Conservation (phyloP, 1,140 invertebrate species). For the Papilio dardanus region DNA sequence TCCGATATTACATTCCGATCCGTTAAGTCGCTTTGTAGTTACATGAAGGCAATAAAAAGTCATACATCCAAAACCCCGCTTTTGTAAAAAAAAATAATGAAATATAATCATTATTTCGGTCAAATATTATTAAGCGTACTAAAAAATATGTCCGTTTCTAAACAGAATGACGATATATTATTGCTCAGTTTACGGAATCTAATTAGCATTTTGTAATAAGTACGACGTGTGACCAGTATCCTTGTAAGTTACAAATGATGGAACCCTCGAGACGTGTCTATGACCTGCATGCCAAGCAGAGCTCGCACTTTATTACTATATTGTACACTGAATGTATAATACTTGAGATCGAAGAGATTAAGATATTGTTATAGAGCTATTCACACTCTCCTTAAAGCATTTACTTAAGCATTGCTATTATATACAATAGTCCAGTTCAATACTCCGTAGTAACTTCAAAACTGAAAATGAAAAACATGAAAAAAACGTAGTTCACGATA, state of each 20-base stretch:
- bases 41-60: too few relatives aligned
- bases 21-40: too few relatives aligned
- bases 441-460: too few relatives aligned
- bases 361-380: too few relatives aligned
- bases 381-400: too few relatives aligned
- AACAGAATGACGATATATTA: background rate
- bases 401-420: too few relatives aligned
- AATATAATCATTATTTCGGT: background rate
- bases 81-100: too few relatives aligned
- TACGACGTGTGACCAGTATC: conserved; percentile 14
- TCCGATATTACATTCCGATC: too few relatives aligned
- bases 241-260: conserved; percentile 24
- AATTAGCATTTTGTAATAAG: conserved; percentile 5
- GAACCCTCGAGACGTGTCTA: conserved; percentile 1
- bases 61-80: too few relatives aligned
- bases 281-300: conserved; percentile 12
- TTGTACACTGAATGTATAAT: background rate
- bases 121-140: background rate
- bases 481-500: too few relatives aligned
- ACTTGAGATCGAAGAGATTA: background rate
- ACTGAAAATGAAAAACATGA: too few relatives aligned
- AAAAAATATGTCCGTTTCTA: background rate
- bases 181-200: background rate
- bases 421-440: too few relatives aligned
- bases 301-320: background rate